Conservation (phyloP, 2,797 vertebrate genomes). For the Alectoris magna region DNA sequence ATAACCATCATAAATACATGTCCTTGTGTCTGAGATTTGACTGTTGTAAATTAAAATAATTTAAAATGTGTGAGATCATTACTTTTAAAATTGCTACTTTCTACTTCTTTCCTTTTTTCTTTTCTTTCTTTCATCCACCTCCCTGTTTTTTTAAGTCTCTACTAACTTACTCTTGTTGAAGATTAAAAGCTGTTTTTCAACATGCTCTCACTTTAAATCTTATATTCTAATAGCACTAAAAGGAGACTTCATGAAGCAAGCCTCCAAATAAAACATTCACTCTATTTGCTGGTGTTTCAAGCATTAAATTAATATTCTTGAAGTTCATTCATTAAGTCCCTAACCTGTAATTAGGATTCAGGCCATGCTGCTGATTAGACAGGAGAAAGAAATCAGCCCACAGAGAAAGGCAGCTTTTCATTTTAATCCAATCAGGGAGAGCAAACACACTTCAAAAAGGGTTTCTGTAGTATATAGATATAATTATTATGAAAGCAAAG, state of each 20-base stretch:
- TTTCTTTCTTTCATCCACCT: neutral
- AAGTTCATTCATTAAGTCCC: conserved; percentile 67
- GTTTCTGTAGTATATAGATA: conserved; percentile 28
- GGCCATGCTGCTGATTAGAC: conserved; percentile 35
- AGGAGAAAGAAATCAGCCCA: conserved; percentile 28
- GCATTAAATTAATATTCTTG: conserved; percentile 74
- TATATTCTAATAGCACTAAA: neutral
- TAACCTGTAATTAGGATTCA: conserved; percentile 69
- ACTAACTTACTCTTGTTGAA: neutral
- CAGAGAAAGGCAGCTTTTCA: conserved; percentile 59
- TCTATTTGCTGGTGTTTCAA: conserved; percentile 64
- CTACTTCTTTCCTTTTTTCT: neutral
- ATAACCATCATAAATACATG: neutral
- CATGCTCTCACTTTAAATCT: neutral
- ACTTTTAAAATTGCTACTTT: neutral
- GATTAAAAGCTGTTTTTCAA: neutral
- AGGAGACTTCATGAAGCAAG: neutral
- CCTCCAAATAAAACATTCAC: conserved; percentile 10
- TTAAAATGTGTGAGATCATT: neutral
- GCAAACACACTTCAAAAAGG: conserved; percentile 31
- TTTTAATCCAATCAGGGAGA: conserved; percentile 60
- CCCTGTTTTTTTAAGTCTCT: neutral
- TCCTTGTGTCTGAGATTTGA: neutral
- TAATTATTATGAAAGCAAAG: conserved; percentile 20
- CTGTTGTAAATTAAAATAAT: neutral